Conservation (phyloP, 2,113 vertebrate genomes). For the Pseudorasbora parva region DNA sequence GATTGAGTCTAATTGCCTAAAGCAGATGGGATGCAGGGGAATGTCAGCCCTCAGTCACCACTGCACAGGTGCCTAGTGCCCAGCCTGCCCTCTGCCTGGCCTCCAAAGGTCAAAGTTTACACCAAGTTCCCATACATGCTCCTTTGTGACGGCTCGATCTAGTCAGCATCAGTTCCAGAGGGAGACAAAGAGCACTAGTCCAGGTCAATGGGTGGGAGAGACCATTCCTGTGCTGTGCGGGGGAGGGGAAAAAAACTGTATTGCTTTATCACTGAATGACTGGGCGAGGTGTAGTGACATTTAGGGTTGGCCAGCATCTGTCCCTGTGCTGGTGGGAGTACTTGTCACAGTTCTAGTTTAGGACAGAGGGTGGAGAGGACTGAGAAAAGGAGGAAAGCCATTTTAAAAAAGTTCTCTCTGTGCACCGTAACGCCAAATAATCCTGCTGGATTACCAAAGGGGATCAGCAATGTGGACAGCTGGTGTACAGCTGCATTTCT, state of each 20-base stretch:
- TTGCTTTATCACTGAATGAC: slow-evolving; percentile 20
- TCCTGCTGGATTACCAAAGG: slow-evolving; percentile 54
- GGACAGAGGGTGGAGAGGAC: neutral
- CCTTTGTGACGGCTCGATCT: slow-evolving; percentile 79
- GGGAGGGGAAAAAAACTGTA: neutral
- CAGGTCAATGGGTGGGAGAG: slow-evolving; percentile 49
- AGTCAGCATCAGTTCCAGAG: slow-evolving; percentile 78
- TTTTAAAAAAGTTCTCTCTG: slow-evolving; percentile 34
- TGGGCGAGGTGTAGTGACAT: slow-evolving; percentile 18
- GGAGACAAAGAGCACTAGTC: slow-evolving; percentile 77
- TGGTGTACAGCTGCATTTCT: slow-evolving; percentile 28
- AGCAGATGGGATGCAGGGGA: slow-evolving; percentile 70
- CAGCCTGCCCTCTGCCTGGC: slow-evolving; percentile 61
- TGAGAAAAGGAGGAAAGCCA: slow-evolving; percentile 23
- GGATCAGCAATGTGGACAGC: slow-evolving; percentile 49
- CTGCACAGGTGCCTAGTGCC: slow-evolving; percentile 81
- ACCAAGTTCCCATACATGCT: slow-evolving; percentile 83
- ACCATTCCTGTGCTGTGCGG: slow-evolving; percentile 38
- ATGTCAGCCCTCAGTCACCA: slow-evolving; percentile 70
- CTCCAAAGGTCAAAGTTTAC: slow-evolving; percentile 79
- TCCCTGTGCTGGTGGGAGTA: neutral
- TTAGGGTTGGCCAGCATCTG: slow-evolving; percentile 38
- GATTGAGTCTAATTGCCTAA: slow-evolving; percentile 13
- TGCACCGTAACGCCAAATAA: slow-evolving; percentile 48
- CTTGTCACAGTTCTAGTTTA: neutral